These are phyloP conservation scores for Papilio xuthus DNA, from an alignment of 1,140 invertebrate genomes.

Conservation along the genomic window DNA sequence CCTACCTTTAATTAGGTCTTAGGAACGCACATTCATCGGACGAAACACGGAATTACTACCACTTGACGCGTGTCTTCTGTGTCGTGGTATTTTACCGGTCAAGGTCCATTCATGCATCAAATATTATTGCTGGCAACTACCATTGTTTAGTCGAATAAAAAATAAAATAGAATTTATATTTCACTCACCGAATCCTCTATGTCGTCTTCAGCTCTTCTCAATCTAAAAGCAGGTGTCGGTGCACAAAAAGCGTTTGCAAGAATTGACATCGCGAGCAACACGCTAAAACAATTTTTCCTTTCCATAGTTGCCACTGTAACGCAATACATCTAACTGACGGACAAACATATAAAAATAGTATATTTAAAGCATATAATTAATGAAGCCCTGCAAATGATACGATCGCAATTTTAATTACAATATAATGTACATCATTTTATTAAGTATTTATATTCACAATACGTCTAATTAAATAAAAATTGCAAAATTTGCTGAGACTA, in stretches of 20 bases:
- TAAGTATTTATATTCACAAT: background rate
- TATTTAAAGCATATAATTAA: background rate
- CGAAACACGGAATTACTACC: no score
- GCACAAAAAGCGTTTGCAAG: slow-evolving; percentile 54
- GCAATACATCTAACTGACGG: slow-evolving; percentile 12
- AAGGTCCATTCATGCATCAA: no score
- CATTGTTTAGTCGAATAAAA: no score
- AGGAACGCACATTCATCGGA: no score
- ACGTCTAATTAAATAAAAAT: background rate
- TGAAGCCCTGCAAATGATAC: background rate
- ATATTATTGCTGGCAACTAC: no score
- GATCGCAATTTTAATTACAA: slow-evolving; percentile 5
- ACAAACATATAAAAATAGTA: slow-evolving; percentile 15
- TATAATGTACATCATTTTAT: slow-evolving; percentile 2
- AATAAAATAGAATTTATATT: background rate
- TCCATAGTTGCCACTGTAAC: slow-evolving; percentile 54
- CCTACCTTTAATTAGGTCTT: no score
- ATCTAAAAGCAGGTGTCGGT: slow-evolving; percentile 37
- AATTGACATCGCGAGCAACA: slow-evolving; percentile 47
- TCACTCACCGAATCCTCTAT: slow-evolving; percentile 45
- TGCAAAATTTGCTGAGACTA: background rate
- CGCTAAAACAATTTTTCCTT: slow-evolving; percentile 44
- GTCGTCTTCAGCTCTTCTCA: slow-evolving; percentile 45
- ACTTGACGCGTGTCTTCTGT: no score
- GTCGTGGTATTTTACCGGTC: no score